Percentiles rank a stretch among this genome's conserved stretches.
Evolutionary conservation across 2,797 vertebrate species (phyloP).

Genomic region (Argya squamiceps): DNA sequence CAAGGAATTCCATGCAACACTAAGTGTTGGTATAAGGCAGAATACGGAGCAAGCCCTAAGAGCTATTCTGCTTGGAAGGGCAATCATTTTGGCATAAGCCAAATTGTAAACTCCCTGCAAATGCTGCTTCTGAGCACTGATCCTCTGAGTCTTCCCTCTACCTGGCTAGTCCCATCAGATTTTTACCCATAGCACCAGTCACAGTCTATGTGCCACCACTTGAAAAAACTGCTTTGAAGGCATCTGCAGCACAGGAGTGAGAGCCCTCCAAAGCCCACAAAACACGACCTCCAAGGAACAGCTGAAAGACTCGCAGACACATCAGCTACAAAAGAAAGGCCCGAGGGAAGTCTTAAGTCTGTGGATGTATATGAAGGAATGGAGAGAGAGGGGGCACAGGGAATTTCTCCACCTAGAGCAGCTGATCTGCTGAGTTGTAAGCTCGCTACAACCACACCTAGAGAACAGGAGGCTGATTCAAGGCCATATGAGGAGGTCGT

Average conservation of each 20-base stretch:
- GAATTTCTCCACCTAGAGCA: background rate
- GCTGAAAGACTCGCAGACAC: background rate
- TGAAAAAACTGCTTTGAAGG: background rate
- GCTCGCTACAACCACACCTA: background rate
- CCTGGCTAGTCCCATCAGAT: fast-evolving
- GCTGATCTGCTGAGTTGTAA: background rate
- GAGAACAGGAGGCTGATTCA: background rate
- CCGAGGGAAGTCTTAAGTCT: fast-evolving
- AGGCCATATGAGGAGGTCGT: fast-evolving
- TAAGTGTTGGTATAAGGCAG: background rate
- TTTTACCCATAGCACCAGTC: background rate
- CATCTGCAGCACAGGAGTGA: fast-evolving
- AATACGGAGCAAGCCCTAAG: background rate
- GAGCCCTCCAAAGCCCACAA: background rate
- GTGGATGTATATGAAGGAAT: fast-evolving
- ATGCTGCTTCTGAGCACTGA: background rate
- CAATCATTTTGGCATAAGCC: background rate
- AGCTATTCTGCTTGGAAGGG: background rate
- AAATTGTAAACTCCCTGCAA: background rate
- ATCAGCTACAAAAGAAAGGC: background rate
- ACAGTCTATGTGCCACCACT: background rate
- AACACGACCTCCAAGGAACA: background rate
- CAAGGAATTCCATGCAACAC: background rate
- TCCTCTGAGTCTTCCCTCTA: background rate
- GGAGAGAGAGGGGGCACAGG: fast-evolving